Conservation (phyloP, 2,113 vertebrate species). For the Thalassoma bifasciatum region DNA sequence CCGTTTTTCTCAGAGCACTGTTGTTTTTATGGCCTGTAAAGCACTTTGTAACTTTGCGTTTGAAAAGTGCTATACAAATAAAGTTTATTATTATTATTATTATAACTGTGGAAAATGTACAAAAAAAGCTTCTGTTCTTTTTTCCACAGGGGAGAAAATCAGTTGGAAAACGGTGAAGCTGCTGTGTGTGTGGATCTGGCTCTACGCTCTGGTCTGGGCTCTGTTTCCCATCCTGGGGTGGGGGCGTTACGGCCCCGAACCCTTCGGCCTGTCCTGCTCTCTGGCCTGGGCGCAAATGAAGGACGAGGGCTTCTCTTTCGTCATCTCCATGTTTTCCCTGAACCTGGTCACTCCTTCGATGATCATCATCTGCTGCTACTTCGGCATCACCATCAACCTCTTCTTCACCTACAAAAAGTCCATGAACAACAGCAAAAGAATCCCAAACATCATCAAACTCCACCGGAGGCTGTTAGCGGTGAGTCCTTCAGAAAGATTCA, state of each 20-base stretch:
- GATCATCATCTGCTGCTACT: conserved; percentile 85
- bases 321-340: conserved; percentile 84
- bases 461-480: conserved; percentile 86
- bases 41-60: too few relatives aligned
- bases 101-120: too few relatives aligned
- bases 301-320: conserved; percentile 81
- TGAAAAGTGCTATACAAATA: too few relatives aligned
- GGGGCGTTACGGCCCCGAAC: conserved; percentile 88
- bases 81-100: too few relatives aligned
- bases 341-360: conserved; percentile 82
- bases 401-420: conserved; percentile 81
- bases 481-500: conserved; percentile 70
- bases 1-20: too few relatives aligned
- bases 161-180: conserved; percentile 79
- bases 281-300: conserved; percentile 89
- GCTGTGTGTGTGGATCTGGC: conserved; percentile 84
- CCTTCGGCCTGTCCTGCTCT: conserved; percentile 89
- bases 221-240: conserved; percentile 85
- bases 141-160: conserved; percentile 82
- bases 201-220: conserved; percentile 88
- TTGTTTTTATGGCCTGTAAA: too few relatives aligned
- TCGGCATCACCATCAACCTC: conserved; percentile 86
- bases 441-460: conserved; percentile 82
- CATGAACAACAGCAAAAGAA: conserved; percentile 67
- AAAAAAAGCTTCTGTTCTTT: neutral